A percentile compares a stretch with the other conserved stretches of the same genome.
phyloP scores from a whole-genome alignment of 2,888 invertebrate species.

The Drosophila emarginata region DNA sequence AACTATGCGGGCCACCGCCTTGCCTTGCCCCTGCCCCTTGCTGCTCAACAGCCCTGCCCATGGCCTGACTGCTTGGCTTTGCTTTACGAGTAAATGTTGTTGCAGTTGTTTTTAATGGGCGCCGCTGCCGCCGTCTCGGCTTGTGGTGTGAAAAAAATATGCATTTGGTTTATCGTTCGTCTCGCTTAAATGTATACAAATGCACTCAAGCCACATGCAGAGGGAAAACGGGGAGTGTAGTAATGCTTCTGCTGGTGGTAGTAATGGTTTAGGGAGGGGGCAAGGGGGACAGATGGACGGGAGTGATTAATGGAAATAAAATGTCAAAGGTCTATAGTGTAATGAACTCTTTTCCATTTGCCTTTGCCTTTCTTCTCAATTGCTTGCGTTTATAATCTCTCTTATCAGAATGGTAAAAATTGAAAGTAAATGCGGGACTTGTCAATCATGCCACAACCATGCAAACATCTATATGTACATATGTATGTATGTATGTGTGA shows the following conservation, averaged over 20 bases:
- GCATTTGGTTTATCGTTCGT: slow-evolving; percentile 67
- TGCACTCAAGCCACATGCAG: slow-evolving; percentile 13
- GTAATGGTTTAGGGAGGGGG: slow-evolving; percentile 6
- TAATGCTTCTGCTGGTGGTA: slow-evolving; percentile 29
- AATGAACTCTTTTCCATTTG: slow-evolving; percentile 61
- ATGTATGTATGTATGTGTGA: too few species aligned
- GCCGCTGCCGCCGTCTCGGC: slow-evolving; percentile 52
- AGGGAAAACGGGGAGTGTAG: slow-evolving; percentile 28
- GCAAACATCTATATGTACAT: background rate
- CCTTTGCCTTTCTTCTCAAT: background rate
- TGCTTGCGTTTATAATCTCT: slow-evolving; percentile 4
- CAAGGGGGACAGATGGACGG: background rate
- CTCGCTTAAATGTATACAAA: slow-evolving; percentile 48
- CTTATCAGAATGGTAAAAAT: slow-evolving; percentile 61
- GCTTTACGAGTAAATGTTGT: slow-evolving; percentile 33
- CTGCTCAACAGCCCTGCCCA: background rate
- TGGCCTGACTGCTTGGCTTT: background rate
- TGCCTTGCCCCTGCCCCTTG: slow-evolving; percentile 3
- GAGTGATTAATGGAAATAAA: slow-evolving; percentile 65
- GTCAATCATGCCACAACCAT: slow-evolving; percentile 62
- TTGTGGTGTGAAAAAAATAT: slow-evolving; percentile 72
- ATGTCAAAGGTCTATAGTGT: slow-evolving; percentile 75
- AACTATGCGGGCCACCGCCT: slow-evolving; percentile 68
- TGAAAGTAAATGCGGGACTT: slow-evolving; percentile 65
- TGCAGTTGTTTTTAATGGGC: slow-evolving; percentile 63